Evolutionary conservation across 2,113 vertebrate species (phyloP), one percentile per base, ranked within the genome.

Genomic region (Puntigrus tetrazona): DNA sequence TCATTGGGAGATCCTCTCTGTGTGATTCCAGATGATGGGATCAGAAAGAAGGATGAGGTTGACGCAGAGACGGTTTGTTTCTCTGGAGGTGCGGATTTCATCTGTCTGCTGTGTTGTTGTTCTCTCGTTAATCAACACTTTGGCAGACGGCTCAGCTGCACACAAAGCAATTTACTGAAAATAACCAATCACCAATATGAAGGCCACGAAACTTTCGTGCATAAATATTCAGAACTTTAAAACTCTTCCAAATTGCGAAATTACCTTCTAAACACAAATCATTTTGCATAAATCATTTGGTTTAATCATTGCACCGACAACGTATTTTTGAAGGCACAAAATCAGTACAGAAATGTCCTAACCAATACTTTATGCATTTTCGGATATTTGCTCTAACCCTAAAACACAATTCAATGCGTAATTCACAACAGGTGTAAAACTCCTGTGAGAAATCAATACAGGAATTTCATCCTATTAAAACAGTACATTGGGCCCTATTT

Each of bases 121-220:
- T 82, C 59, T 80, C 38, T 70, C 79, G 52, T 82, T 70, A 70
- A 82, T 82, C 79, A 82, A 82, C 65, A 52, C 79, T 82, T 70
- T 82, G 43, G 65, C 47, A 70, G 61, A 80, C 9, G 27, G 43
- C 79, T 82, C 79, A 69, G 65, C 65, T 82, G 59, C 78, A 67
- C 41, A 45, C 59, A 80, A 67, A 47, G 59, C 36, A 43, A 78
- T 78, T 63, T 78, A 29, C 59, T n/a, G 59, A 67, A 80, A 75
- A 50, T 50, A 47, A 50, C 73, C 27, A 80, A 47, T 80, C 61
- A 67, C 7, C 41, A 29, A 80, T 80, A 10, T n/a, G 18, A 31
- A 61, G 45, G 38, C 13, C 25, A 78, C 63, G 25, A 67, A 80
- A 67, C 38, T 29, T 80, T 47, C 36, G 29, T 27, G 52, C 34